A percentile compares a stretch with the other conserved stretches of the same genome.
Conservation (phyloP, 2,888 invertebrate genomes). For the Aphelenchoides bicaudatus region DNA sequence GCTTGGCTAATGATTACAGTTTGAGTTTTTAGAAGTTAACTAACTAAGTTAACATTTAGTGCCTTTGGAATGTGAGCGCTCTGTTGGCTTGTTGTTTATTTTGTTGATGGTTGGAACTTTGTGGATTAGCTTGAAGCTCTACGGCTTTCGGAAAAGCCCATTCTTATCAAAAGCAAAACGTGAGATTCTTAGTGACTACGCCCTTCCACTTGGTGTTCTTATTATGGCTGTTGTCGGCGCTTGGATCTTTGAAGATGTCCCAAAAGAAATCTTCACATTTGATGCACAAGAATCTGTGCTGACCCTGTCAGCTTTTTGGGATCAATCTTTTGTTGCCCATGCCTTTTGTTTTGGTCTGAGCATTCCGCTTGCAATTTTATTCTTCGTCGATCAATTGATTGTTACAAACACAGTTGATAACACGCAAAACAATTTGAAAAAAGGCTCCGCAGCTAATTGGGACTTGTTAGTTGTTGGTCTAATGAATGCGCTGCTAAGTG, state of each 20-base stretch:
- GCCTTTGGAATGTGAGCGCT: constrained; percentile 27
- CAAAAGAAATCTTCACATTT: constrained; percentile 25
- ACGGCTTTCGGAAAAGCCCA: constrained; percentile 31
- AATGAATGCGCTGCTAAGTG: constrained; percentile 34
- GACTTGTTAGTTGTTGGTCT: constrained; percentile 38
- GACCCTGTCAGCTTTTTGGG: constrained; percentile 29
- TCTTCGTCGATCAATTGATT: constrained; percentile 41
- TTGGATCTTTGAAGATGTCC: constrained; percentile 24
- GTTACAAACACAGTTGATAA: constrained; percentile 42
- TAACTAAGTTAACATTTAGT: constrained; percentile 18
- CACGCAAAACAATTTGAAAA: constrained; percentile 39
- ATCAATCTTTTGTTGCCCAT: constrained; percentile 30
- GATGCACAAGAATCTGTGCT: constrained; percentile 6
- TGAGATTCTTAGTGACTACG: constrained; percentile 35
- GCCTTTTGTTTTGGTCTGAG: constrained; percentile 32
- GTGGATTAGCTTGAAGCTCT: constrained; percentile 38
- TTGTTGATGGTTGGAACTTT: constrained; percentile 45
- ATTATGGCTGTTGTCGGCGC: constrained; percentile 36
- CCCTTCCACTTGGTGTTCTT: constrained; percentile 35
- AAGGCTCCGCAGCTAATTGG: constrained; percentile 39
- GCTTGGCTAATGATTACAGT: constrained; percentile 19
- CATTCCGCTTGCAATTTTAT: constrained; percentile 39
- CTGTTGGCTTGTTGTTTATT: constrained; percentile 41
- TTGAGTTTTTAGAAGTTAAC: neutral
- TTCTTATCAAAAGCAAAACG: constrained; percentile 34